Conservation (phyloP, 2,888 invertebrate genomes). For the Aspidiotus destructor region DNA sequence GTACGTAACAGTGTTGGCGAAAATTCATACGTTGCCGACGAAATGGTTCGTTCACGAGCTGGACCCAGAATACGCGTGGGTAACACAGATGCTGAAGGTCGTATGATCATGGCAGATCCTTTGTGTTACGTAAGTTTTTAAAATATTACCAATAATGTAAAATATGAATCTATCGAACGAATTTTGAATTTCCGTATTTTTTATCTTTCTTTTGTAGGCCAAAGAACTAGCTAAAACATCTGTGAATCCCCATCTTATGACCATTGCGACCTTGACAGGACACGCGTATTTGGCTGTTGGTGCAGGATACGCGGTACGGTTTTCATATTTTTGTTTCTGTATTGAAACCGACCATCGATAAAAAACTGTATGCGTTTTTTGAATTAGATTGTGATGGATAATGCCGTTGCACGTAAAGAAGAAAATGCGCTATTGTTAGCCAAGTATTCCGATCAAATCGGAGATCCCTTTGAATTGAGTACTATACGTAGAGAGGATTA, state of each 20-base stretch:
- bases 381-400: conserved; percentile 53
- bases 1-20: conserved; percentile 86
- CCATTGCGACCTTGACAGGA: conserved; percentile 82
- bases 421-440: conserved; percentile 54
- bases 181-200: neutral
- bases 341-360: neutral
- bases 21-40: conserved; percentile 81
- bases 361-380: neutral
- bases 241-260: conserved; percentile 73
- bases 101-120: conserved; percentile 86
- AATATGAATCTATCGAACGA: neutral
- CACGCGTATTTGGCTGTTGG: conserved; percentile 65
- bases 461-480: conserved; percentile 75
- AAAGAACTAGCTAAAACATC: conserved; percentile 60
- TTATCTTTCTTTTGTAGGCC: conserved; percentile 43
- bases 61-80: conserved; percentile 76
- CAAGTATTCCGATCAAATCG: conserved; percentile 57
- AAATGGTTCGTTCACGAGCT: conserved; percentile 71
- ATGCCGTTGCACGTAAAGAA: conserved; percentile 49
- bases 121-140: conserved; percentile 56
- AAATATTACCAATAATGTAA: neutral
- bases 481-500: conserved; percentile 66
- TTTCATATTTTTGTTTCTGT: neutral
- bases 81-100: conserved; percentile 92
- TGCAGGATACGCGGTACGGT: conserved; percentile 57